These are phyloP conservation scores for Scylla paramamosain DNA, from an alignment of 1,140 invertebrate species.

Conservation along the genomic window DNA sequence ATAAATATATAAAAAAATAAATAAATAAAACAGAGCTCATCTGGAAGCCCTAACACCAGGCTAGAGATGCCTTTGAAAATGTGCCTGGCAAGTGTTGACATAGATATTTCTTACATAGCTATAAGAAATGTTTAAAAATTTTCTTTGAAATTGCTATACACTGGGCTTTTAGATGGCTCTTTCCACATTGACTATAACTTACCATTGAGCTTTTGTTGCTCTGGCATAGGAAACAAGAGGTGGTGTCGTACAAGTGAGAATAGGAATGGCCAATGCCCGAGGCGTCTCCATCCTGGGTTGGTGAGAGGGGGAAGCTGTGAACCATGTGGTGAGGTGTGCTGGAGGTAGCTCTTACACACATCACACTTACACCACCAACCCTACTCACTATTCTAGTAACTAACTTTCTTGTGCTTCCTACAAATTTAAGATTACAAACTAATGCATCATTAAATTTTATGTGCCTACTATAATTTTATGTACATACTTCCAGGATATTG, in stretches of 20 bases:
- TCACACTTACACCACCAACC: background rate
- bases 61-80: background rate
- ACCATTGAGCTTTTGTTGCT: constrained; percentile 82
- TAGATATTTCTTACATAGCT: background rate
- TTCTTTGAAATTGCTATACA: background rate
- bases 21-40: background rate
- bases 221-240: constrained; percentile 80
- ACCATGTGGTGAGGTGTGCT: constrained; percentile 53
- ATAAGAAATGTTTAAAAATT: background rate
- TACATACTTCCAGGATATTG: background rate
- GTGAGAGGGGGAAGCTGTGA: constrained; percentile 78
- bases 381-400: background rate
- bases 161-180: constrained; percentile 25
- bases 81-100: background rate
- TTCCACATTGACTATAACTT: constrained; percentile 55
- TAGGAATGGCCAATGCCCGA: constrained; percentile 81
- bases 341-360: background rate
- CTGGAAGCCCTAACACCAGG: constrained; percentile 2
- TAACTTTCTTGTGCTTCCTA: background rate
- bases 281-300: constrained; percentile 81
- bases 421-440: background rate
- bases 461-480: background rate
- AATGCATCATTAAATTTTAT: background rate
- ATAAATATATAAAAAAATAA: too few species aligned
- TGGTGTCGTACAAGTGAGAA: constrained; percentile 80